Evolutionary conservation across 2,113 vertebrate genomes (phyloP).

Genomic region (Oriolus oriolus): DNA sequence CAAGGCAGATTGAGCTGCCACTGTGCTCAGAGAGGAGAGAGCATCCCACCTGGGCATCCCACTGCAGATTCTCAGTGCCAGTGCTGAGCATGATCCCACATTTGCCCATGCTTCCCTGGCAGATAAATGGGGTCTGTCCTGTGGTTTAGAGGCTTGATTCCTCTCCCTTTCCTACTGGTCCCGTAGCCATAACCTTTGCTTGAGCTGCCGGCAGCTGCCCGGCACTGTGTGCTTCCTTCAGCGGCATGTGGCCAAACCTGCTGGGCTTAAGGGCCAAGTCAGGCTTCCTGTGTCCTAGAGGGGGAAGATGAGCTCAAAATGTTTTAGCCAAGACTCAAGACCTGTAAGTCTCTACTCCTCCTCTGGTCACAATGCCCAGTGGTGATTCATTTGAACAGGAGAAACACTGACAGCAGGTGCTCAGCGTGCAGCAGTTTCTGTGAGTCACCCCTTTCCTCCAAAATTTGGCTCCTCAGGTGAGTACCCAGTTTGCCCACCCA

Average conservation of each 20-base stretch:
- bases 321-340: not conserved
- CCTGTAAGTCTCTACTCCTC: not conserved
- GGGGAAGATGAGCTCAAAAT: not conserved
- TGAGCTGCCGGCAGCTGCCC: not conserved
- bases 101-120: not conserved
- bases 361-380: not conserved
- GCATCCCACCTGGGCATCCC: not conserved
- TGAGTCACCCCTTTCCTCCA: not conserved
- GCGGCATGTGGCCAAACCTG: not conserved
- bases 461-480: not conserved
- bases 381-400: not conserved
- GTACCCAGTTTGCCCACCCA: not conserved
- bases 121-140: not conserved
- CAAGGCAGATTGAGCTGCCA: not conserved
- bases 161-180: not conserved
- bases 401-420: not conserved
- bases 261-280: not conserved
- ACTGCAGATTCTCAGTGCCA: rapidly evolving
- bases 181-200: not conserved
- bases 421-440: rapidly evolving
- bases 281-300: not conserved
- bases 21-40: not conserved
- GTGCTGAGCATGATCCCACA: not conserved
- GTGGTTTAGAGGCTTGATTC: not conserved
- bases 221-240: rapidly evolving